Evolutionary conservation across 2,113 vertebrate species (phyloP).

Genomic region (Myiagra hebetior): DNA sequence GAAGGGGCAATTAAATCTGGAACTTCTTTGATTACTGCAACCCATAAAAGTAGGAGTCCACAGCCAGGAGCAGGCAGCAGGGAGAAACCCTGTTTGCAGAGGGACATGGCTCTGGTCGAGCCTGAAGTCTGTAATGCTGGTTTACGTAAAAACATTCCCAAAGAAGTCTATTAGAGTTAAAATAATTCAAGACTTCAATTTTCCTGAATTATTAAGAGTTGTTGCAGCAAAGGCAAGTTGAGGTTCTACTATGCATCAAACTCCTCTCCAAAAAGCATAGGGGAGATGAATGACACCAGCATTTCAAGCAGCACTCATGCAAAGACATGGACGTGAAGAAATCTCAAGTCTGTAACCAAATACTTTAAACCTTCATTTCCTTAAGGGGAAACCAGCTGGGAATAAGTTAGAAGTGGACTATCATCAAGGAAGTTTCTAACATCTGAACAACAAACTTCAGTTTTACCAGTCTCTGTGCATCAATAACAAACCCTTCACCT

Average conservation of each 20-base stretch:
- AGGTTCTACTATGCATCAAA: neutral
- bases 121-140: neutral
- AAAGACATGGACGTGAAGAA: neutral
- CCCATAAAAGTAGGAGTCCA: neutral
- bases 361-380: slow-evolving; percentile 31
- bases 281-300: neutral
- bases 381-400: slow-evolving; percentile 3
- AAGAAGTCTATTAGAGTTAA: neutral
- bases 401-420: neutral
- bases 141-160: neutral
- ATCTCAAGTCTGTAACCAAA: slow-evolving; percentile 25
- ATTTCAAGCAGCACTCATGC: neutral
- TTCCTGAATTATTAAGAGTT: neutral
- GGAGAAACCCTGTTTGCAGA: neutral
- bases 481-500: neutral
- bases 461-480: neutral
- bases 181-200: slow-evolving; percentile 19
- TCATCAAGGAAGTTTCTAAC: neutral
- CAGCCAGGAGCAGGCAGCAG: neutral
- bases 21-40: neutral
- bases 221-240: neutral
- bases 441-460: neutral
- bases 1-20: neutral
- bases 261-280: slow-evolving; percentile 25
- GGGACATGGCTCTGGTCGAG: neutral